Evolutionary conservation across 2,113 vertebrate genomes (phyloP).

Genomic region (Macquaria ambigua): DNA sequence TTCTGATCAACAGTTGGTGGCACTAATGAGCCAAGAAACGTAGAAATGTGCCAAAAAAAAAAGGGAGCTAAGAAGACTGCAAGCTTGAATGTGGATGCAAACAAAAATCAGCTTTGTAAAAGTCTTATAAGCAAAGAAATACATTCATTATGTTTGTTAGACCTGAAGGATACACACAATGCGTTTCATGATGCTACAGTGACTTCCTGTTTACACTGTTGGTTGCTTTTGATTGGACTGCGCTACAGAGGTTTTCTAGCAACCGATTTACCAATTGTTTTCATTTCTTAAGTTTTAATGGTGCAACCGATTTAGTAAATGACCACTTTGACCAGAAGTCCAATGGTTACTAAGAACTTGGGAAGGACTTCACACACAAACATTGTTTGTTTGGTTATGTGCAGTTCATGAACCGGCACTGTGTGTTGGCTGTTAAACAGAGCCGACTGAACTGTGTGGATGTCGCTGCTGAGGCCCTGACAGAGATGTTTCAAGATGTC

Average conservation of each 20-base stretch:
- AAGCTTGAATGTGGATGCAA: neutral
- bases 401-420: conserved; percentile 8
- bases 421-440: conserved; percentile 12
- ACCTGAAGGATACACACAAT: neutral
- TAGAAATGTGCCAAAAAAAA: neutral
- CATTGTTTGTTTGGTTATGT: neutral
- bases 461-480: conserved; percentile 9
- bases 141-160: neutral
- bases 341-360: neutral
- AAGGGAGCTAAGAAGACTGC: neutral
- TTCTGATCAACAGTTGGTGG: neutral
- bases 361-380: neutral
- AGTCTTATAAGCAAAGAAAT: neutral
- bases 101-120: neutral
- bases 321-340: neutral
- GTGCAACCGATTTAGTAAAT: neutral
- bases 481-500: conserved; percentile 38
- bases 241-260: neutral
- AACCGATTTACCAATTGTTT: neutral
- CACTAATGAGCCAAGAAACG: neutral
- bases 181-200: neutral
- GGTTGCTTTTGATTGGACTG: neutral
- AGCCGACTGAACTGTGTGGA: conserved; percentile 32
- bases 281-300: neutral
- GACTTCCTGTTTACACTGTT: neutral